Conservation (phyloP, 2,888 invertebrate species). For the Dyspetes luteomarginatus region DNA sequence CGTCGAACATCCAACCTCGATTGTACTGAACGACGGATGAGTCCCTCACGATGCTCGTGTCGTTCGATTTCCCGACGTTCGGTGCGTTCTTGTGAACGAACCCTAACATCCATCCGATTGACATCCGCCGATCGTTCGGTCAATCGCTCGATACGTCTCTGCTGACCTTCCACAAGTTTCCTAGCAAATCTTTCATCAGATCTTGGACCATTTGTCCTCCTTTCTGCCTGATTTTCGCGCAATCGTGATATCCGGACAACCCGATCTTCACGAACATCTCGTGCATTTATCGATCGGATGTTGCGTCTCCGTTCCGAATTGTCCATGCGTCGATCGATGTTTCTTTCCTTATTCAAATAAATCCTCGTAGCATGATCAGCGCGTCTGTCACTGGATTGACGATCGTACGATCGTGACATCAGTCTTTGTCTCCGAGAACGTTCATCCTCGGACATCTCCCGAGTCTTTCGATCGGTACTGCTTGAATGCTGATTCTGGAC, state of each 20-base stretch:
- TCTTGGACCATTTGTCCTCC: slow-evolving; percentile 37
- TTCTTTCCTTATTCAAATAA: slow-evolving; percentile 17
- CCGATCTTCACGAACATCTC: slow-evolving; percentile 34
- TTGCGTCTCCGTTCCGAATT: slow-evolving; percentile 26
- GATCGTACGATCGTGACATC: slow-evolving; percentile 42
- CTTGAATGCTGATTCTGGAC: background rate
- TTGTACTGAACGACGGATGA: background rate
- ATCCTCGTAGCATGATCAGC: slow-evolving; percentile 43
- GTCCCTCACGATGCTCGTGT: background rate
- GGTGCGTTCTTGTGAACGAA: slow-evolving; percentile 38
- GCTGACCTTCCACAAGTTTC: background rate
- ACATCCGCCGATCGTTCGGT: slow-evolving; percentile 12
- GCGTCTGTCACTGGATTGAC: slow-evolving; percentile 48
- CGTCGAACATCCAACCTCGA: background rate
- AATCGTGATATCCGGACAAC: slow-evolving; percentile 50
- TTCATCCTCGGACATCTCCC: slow-evolving; percentile 28
- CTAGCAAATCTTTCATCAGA: slow-evolving; percentile 26
- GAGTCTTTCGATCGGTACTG: slow-evolving; percentile 22
- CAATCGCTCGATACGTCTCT: slow-evolving; percentile 9
- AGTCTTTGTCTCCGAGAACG: slow-evolving; percentile 51
- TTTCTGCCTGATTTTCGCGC: slow-evolving; percentile 13
- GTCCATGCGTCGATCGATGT: background rate
- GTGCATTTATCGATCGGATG: slow-evolving; percentile 31
- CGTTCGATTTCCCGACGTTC: slow-evolving; percentile 43
- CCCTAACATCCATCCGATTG: slow-evolving; percentile 39